Conservation (phyloP, 53 echinoderm and acorn worm species). For the Apostichopus leukothele region DNA sequence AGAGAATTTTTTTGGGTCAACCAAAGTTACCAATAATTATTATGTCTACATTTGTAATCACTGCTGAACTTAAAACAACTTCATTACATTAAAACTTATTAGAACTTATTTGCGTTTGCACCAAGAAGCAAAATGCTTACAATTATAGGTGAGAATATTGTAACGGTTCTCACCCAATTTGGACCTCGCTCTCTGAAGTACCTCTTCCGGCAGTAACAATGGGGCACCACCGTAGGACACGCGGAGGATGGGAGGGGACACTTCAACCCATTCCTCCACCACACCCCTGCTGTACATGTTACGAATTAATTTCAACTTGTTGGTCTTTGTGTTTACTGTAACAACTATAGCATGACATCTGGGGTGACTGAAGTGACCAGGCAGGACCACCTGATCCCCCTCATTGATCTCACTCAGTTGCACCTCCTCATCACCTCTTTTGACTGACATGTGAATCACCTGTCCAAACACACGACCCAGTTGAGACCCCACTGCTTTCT, state of each 20-base stretch:
- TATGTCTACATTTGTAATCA: too few relatives aligned
- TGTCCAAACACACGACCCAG: constrained; percentile 28
- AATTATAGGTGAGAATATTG: constrained; percentile 37
- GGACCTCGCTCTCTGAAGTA: constrained; percentile 12
- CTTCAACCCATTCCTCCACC: constrained; percentile 54
- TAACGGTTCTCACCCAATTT: constrained; percentile 17
- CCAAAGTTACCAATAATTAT: too few relatives aligned
- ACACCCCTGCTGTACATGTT: constrained; percentile 58
- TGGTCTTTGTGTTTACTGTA: constrained; percentile 6
- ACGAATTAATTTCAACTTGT: constrained; percentile 53
- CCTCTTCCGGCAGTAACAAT: background rate
- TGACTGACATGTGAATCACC: constrained; percentile 37
- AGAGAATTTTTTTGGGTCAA: too few relatives aligned
- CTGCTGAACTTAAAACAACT: too few relatives aligned
- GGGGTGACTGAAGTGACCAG: constrained; percentile 56
- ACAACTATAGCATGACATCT: constrained; percentile 63
- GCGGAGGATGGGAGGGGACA: constrained; percentile 42
- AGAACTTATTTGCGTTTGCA: background rate
- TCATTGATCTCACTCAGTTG: constrained; percentile 22
- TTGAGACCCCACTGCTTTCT: constrained; percentile 17
- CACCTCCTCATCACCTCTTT: constrained; percentile 12
- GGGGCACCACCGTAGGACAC: background rate
- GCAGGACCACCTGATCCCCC: constrained; percentile 59
- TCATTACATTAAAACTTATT: too few relatives aligned
- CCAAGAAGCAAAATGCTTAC: constrained; percentile 45